These are phyloP conservation scores for Andrena fulva DNA, from an alignment of 2,888 invertebrate species.

Conservation along the genomic window DNA sequence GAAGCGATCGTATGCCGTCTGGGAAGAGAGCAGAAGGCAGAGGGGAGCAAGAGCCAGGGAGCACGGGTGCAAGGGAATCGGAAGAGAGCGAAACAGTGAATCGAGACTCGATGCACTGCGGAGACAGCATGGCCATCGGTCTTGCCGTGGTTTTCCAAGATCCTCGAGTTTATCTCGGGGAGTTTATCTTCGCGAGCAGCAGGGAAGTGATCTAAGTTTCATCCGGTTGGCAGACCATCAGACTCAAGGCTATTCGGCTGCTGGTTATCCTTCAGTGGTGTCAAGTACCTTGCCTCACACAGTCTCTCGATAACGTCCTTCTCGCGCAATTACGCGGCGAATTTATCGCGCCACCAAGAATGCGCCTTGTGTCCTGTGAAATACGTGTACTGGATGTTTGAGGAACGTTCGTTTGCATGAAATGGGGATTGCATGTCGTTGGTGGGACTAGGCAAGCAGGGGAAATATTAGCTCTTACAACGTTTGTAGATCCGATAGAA, in stretches of 20 bases:
- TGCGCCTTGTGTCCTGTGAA: slow-evolving; percentile 38
- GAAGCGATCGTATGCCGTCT: slow-evolving; percentile 62
- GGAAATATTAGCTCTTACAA: no score
- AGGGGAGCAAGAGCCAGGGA: slow-evolving; percentile 12
- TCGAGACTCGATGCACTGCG: slow-evolving; percentile 71
- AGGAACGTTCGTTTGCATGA: no score
- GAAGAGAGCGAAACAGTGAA: slow-evolving; percentile 62
- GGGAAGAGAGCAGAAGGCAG: slow-evolving; percentile 47
- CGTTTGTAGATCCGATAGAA: no score
- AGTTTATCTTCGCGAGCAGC: slow-evolving; percentile 74
- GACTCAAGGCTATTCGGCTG: slow-evolving; percentile 62
- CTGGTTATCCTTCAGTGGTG: slow-evolving; percentile 74
- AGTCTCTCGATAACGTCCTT: slow-evolving; percentile 66
- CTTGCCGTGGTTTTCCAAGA: slow-evolving; percentile 78
- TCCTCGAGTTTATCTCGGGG: slow-evolving; percentile 76
- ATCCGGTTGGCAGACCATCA: slow-evolving; percentile 69
- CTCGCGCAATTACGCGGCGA: slow-evolving; percentile 59
- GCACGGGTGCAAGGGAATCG: slow-evolving; percentile 8
- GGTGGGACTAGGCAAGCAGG: no score
- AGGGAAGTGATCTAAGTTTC: slow-evolving; percentile 76
- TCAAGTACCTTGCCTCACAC: slow-evolving; percentile 72
- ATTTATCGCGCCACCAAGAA: slow-evolving; percentile 55
- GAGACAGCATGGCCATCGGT: slow-evolving; percentile 77
- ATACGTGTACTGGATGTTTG: not conserved
- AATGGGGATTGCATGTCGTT: no score